Conservation (phyloP, 2,113 vertebrate genomes). For the Macquaria ambigua region DNA sequence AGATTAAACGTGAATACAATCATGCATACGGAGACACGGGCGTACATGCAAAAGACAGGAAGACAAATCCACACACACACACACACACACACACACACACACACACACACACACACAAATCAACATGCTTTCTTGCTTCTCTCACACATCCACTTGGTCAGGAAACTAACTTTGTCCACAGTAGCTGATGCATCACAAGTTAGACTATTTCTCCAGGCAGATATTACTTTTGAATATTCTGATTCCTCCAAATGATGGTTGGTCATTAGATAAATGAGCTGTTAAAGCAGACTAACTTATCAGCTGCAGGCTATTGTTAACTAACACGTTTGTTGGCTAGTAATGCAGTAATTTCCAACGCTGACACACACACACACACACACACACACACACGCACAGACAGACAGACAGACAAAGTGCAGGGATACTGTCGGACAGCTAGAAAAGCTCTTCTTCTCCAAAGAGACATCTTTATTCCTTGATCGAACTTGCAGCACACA, state of each 20-base stretch:
- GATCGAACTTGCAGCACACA: conserved; percentile 21
- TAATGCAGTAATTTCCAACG: conserved; percentile 11
- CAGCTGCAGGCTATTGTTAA: background rate
- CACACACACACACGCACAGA: conserved; percentile 27
- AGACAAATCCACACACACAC: conserved; percentile 36
- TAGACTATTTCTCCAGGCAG: background rate
- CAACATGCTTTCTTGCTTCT: conserved; percentile 22
- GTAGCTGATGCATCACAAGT: background rate
- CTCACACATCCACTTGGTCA: background rate
- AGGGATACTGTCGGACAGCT: conserved; percentile 53
- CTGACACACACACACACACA: conserved; percentile 21
- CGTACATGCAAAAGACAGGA: conserved; percentile 64
- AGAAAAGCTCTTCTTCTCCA: conserved; percentile 45
- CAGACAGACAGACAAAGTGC: conserved; percentile 53
- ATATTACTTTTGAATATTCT: background rate
- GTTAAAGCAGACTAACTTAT: conserved; percentile 3
- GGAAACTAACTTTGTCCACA: background rate
- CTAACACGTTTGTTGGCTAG: background rate
- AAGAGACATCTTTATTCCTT: conserved; percentile 53
- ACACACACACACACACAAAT: background rate
- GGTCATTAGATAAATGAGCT: background rate
- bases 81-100: background rate
- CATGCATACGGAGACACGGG: conserved; percentile 69
- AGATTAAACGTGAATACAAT: conserved; percentile 46
- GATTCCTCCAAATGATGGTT: background rate